Evolutionary conservation across 2,888 invertebrate genomes (phyloP).

Genomic region (Asteroscopus sphinx): DNA sequence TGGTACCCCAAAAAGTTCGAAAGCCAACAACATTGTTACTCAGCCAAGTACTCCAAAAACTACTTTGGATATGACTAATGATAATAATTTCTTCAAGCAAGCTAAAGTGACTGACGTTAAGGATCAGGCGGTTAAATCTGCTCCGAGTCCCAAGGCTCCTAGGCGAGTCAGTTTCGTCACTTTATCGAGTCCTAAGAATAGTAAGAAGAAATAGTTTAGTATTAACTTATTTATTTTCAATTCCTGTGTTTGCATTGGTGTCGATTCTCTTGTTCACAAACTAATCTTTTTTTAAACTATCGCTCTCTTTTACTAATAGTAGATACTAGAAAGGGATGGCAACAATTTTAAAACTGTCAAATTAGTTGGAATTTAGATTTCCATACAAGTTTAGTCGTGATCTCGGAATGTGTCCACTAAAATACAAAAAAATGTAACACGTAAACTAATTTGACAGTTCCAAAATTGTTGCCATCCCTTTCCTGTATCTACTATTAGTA

Average conservation of each 20-base stretch:
- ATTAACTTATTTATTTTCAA: conserved; percentile 3
- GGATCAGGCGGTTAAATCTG: conserved; percentile 63
- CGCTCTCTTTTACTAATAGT: too few relatives aligned
- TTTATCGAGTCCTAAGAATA: conserved; percentile 93
- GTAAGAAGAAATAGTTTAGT: conserved; percentile 85
- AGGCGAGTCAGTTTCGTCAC: conserved; percentile 93
- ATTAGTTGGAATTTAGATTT: too few relatives aligned
- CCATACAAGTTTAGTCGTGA: too few relatives aligned
- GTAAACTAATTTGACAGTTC: too few relatives aligned
- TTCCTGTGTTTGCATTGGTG: neutral
- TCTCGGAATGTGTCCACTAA: too few relatives aligned
- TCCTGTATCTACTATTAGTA: too few relatives aligned
- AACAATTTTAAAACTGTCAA: too few relatives aligned
- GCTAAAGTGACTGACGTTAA: conserved; percentile 80
- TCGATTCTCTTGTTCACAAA: too few relatives aligned
- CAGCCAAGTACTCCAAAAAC: conserved; percentile 42
- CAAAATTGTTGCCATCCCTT: too few relatives aligned
- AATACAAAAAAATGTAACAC: too few relatives aligned
- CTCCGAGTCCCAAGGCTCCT: conserved; percentile 89
- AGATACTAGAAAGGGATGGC: too few relatives aligned
- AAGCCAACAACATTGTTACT: conserved; percentile 18
- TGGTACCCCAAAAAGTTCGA: conserved; percentile 35
- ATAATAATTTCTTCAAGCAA: conserved; percentile 72
- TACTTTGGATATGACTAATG: conserved; percentile 25
- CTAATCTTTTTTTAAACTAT: too few relatives aligned